Evolutionary conservation across 1,140 invertebrate species (phyloP).

Genomic region (Zaprionus taronus): DNA sequence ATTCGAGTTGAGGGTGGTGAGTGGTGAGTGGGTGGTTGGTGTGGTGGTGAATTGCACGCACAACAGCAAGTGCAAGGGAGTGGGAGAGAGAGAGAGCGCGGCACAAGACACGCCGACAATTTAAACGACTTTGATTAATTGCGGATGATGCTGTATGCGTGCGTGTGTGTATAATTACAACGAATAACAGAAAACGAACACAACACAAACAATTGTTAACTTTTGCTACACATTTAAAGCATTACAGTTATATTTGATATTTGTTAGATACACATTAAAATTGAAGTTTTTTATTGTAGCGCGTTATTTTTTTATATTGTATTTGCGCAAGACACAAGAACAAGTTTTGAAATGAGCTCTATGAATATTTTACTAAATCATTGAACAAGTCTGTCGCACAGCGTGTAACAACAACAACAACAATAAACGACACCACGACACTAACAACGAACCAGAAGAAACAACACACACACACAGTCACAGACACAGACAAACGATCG

Average conservation of each 20-base stretch:
- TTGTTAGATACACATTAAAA: constrained; percentile 52
- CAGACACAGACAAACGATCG: constrained; percentile 33
- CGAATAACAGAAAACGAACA: constrained; percentile 51
- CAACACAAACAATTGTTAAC: constrained; percentile 48
- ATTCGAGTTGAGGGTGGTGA: not conserved
- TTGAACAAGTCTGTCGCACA: constrained; percentile 58
- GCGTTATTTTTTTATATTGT: constrained; percentile 42
- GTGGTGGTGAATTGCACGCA: constrained; percentile 1
- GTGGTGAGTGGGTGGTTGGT: constrained; percentile 2
- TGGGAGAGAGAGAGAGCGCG: not conserved
- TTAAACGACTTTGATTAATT: constrained; percentile 29
- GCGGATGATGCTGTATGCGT: constrained; percentile 33
- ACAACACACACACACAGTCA: constrained; percentile 16
- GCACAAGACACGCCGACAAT: constrained; percentile 28
- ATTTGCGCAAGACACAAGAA: constrained; percentile 61
- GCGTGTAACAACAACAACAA: constrained; percentile 66
- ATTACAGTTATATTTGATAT: constrained; percentile 42
- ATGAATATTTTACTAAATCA: constrained; percentile 66
- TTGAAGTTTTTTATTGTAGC: constrained; percentile 29
- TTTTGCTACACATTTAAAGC: constrained; percentile 39
- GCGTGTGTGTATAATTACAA: constrained; percentile 45
- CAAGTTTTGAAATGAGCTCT: constrained; percentile 61
- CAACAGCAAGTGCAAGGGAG: not conserved
- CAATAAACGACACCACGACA: constrained; percentile 73
- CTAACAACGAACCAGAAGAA: constrained; percentile 51